phyloP scores from a whole-genome alignment of 2,113 vertebrate genomes.

The Phalacrocorax brasilianus region DNA sequence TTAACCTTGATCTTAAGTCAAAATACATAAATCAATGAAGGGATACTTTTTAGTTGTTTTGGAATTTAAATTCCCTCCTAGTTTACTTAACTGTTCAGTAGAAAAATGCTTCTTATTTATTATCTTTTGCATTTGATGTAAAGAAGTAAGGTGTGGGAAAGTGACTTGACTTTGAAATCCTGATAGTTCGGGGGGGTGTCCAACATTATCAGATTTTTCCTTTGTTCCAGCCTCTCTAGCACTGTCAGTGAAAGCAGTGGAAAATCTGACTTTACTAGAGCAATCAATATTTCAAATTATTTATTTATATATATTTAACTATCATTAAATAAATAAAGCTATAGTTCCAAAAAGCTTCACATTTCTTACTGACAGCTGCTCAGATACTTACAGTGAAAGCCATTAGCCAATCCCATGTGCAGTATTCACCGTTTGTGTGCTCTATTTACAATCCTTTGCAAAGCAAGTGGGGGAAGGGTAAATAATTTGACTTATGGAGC shows the following conservation, averaged over 20 bases:
- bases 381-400: background rate
- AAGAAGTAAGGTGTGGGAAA: background rate
- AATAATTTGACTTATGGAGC: background rate
- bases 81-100: background rate
- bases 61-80: background rate
- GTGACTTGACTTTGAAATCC: background rate
- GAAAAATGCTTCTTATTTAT: background rate
- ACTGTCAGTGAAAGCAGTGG: background rate
- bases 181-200: background rate
- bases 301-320: conserved; percentile 43
- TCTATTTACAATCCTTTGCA: background rate
- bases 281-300: conserved; percentile 24
- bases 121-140: background rate
- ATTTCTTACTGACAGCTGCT: conserved; percentile 27
- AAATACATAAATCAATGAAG: conserved; percentile 23
- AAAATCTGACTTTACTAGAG: background rate
- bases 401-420: conserved; percentile 1
- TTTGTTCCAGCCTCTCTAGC: background rate
- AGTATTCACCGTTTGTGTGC: background rate
- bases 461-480: background rate
- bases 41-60: background rate
- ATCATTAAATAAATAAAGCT: conserved; percentile 15
- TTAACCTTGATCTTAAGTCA: background rate
- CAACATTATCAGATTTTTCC: background rate
- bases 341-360: conserved; percentile 5